Evolutionary conservation across 2,113 vertebrate species (phyloP).

Genomic region (Triplophysa rosa): DNA sequence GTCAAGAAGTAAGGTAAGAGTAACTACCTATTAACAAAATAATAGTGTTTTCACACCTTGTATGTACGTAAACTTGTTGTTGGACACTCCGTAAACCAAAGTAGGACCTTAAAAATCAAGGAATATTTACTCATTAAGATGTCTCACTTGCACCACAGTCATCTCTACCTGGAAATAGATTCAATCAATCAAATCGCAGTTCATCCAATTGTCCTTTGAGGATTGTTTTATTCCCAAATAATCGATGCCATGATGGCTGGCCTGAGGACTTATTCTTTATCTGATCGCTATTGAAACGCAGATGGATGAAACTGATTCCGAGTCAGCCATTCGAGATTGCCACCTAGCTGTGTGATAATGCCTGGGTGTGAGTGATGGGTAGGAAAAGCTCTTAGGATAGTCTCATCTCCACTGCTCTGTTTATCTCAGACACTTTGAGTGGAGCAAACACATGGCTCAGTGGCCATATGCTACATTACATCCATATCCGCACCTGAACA

Average conservation of each 20-base stretch:
- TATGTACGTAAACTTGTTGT: too few species aligned
- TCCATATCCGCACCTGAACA: constrained; percentile 75
- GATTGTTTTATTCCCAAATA: neutral
- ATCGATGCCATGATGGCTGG: too few species aligned
- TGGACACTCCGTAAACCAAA: too few species aligned
- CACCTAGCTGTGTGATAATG: constrained; percentile 18
- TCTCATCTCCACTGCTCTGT: constrained; percentile 74
- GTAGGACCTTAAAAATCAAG: too few species aligned
- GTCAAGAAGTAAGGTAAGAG: too few species aligned
- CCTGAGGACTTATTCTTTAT: neutral
- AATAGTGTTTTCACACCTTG: too few species aligned
- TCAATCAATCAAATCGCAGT: too few species aligned
- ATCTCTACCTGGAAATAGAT: too few species aligned
- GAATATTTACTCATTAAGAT: too few species aligned
- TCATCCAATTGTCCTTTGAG: neutral
- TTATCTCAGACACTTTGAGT: constrained; percentile 73
- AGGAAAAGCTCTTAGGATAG: constrained; percentile 31
- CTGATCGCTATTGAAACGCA: constrained; percentile 1
- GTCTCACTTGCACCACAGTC: too few species aligned
- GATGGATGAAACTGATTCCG: constrained; percentile 8
- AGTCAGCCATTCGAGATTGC: constrained; percentile 2
- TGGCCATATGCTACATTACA: constrained; percentile 73
- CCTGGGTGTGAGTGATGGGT: constrained; percentile 26
- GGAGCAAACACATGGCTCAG: constrained; percentile 67
- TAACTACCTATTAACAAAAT: too few species aligned